Evolutionary conservation across 2,797 vertebrate genomes (phyloP).

Genomic region (Poeciliopsis paucimaculata): DNA sequence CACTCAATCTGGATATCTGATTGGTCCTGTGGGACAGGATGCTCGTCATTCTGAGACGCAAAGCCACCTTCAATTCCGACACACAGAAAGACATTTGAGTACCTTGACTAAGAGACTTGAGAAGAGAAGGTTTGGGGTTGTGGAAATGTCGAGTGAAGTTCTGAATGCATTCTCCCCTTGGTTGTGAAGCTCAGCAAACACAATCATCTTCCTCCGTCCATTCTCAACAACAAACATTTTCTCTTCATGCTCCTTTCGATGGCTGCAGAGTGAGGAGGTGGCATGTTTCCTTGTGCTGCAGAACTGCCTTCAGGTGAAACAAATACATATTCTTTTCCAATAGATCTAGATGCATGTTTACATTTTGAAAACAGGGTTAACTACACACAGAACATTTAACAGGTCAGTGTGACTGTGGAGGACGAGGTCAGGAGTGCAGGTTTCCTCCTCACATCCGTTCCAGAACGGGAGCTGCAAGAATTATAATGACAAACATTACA

Average conservation of each 20-base stretch:
- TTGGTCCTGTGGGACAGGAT: slow-evolving; percentile 80
- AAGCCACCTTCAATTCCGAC: neutral
- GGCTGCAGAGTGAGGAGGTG: slow-evolving; percentile 63
- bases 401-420: slow-evolving; percentile 86
- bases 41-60: neutral
- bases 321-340: neutral
- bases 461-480: slow-evolving; percentile 89
- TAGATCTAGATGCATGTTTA: accelerated
- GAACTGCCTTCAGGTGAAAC: slow-evolving; percentile 80
- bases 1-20: slow-evolving; percentile 89
- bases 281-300: slow-evolving; percentile 74
- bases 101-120: slow-evolving; percentile 90
- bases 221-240: slow-evolving; percentile 83
- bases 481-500: neutral
- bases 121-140: slow-evolving; percentile 89
- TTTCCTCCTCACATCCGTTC: slow-evolving; percentile 94
- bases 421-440: slow-evolving; percentile 88
- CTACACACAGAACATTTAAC: slow-evolving; percentile 82
- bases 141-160: slow-evolving; percentile 84
- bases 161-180: slow-evolving; percentile 91
- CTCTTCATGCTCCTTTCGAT: slow-evolving; percentile 48
- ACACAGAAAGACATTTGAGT: neutral
- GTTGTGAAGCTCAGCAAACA: slow-evolving; percentile 87
- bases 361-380: neutral
- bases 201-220: slow-evolving; percentile 80